Base-by-base conservation (phyloP, 2,113 vertebrate species). In the Pedetes capensis region DNA sequence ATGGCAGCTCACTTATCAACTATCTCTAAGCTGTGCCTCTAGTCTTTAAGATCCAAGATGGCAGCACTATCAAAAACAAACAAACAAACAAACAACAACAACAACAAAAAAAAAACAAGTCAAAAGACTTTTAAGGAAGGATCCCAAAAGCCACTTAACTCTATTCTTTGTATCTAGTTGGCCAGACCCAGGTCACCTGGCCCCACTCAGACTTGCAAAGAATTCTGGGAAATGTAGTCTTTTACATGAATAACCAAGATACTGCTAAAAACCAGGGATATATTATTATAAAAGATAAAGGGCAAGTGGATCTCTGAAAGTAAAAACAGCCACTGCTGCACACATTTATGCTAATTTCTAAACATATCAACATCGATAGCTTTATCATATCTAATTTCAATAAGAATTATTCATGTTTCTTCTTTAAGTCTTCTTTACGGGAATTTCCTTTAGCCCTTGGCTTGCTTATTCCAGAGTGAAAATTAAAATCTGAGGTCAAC, bases 351-450 rank as follows among this genome's bases (percentile, higher is more conserved):
- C 20, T 72, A 49, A 84, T 81, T 59, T 92, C 39, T 83, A 61
- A 92, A 53, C 44, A 42, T 74, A 42, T 47, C 18, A 64, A 34
- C 57, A 37, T 34, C 22, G 8, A 18, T 27, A 27, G 4, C 39
- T 72, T 71, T 88, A 11, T 61, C 39, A 75, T 61, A 75, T 49
- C 75, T 83, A 61, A 89, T 93, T 96, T 94, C 49, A 76, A 25
- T 69, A 63, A 87, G 12, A 16, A 81, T 71, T 75, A 37, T 20
- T 86, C 37, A 4, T 39, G 2, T 69, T 69, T 86, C 64, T 57
- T 90, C 59, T 71, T 72, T 69, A 63, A 79, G 14, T 68, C 37
- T 63, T n/a, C n/a, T n/a, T n/a, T n/a, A 64, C 79, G 29, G 34
- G 12, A 89, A 55, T 79, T 89, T 74, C 2, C 53, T 94, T 69